Evolutionary conservation across 2,797 vertebrate species (phyloP), one percentile per base, ranked within the genome.

Genomic region (Hafferia zeledoni): DNA sequence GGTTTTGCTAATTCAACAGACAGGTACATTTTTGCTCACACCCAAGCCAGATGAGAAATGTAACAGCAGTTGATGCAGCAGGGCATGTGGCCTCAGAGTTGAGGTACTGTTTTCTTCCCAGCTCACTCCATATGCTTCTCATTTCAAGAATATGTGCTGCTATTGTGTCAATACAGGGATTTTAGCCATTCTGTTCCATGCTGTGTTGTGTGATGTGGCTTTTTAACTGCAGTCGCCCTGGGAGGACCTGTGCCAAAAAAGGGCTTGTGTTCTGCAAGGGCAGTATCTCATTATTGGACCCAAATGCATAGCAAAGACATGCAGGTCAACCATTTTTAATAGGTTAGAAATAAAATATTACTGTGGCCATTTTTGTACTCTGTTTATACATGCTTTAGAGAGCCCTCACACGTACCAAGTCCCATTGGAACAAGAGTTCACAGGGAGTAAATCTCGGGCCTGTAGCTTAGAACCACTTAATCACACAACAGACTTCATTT

Each of bases 401-500:
- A 90, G 60, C 77, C 43, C 22, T 94, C 83, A 64, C 74, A 82
- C 3, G 15, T 87, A 68, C 74, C 44, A 84, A 94, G 44, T 80
- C 94, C 81, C 60, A 0, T 20, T 81, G 77, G 93, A 96, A 89
- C 71, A 89, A 94, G 91, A 96, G 97, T 97, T 97, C 96, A 96
- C 72, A 43, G 83, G 82, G 95, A 96, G 96, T 97, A 97, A 97
- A 97, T 96, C 95, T 97, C 92, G 88, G 76, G 87, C 87, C 86
- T 83, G 89, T 81, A 95, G 83, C 95, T 95, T 87, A 94, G 94
- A 97, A 95, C 93, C 89, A 91, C 95, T 97, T 97, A 96, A 97
- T 97, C 96, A 97, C 93, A 94, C 74, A 95, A 83, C 93, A 70
- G 94, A 96, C 95, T 97, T 96, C 90, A 96, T 96, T 94, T 89